Percentiles rank a stretch among this genome's conserved stretches.
phyloP scores from a whole-genome alignment of 1,140 invertebrate species.

The Doryteuthis pealeii region DNA sequence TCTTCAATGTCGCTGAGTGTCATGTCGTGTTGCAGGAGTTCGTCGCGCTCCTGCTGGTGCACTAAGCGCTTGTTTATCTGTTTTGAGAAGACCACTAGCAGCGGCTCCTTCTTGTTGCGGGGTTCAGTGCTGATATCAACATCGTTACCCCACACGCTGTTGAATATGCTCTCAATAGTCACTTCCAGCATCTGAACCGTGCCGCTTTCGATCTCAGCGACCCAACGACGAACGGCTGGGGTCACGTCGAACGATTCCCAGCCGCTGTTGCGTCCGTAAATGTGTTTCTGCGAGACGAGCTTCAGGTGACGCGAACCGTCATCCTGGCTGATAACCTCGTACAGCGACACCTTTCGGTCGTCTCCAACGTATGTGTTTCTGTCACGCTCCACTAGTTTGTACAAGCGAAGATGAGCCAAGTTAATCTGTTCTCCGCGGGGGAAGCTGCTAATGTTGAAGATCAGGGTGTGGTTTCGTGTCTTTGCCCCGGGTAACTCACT shows the following conservation, averaged over 20 bases:
- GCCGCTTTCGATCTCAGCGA: conserved; percentile 65
- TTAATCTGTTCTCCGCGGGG: conserved; percentile 33
- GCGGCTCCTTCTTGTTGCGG: conserved; percentile 40
- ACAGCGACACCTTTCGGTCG: conserved; percentile 54
- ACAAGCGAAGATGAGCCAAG: conserved; percentile 34
- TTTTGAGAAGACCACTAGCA: conserved; percentile 49
- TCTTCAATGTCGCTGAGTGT: conserved; percentile 2
- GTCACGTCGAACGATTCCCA: conserved; percentile 78
- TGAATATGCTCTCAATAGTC: conserved; percentile 41
- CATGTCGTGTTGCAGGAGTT: conserved; percentile 38
- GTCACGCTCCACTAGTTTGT: conserved; percentile 36
- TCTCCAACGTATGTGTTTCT: conserved; percentile 40
- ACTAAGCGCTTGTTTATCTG: conserved; percentile 33
- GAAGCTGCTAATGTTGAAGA: conserved; percentile 48
- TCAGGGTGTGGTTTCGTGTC: conserved; percentile 41
- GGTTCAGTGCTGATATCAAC: conserved; percentile 64
- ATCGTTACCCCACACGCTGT: conserved; percentile 23
- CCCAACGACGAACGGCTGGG: conserved; percentile 81
- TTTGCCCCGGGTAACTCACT: conserved; percentile 20
- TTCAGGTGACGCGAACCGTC: conserved; percentile 69
- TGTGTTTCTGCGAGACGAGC: conserved; percentile 75
- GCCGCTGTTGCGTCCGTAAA: conserved; percentile 62
- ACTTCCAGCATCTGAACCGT: conserved; percentile 57
- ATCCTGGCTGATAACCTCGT: conserved; percentile 78
- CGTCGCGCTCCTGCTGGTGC: conserved; percentile 34